Conservation (phyloP, 2,888 invertebrate species). For the Ennomos fuscantarius region DNA sequence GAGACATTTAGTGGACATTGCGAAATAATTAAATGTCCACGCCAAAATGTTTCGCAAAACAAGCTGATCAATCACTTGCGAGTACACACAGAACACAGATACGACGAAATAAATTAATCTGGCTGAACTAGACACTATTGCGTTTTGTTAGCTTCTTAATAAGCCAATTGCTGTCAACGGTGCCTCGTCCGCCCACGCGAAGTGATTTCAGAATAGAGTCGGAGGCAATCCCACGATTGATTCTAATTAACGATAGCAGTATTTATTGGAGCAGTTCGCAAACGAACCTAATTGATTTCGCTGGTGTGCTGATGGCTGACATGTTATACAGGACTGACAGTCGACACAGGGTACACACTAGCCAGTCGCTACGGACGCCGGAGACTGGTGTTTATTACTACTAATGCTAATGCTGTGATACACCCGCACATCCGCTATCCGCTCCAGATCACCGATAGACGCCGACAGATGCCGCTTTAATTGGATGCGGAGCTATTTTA, state of each 20-base stretch:
- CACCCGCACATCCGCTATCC: slow-evolving; percentile 42
- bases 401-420: slow-evolving; percentile 50
- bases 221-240: slow-evolving; percentile 80
- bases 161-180: slow-evolving; percentile 74
- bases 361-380: slow-evolving; percentile 19
- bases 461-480: slow-evolving; percentile 13
- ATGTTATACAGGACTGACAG: slow-evolving; percentile 46
- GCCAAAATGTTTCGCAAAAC: slow-evolving; percentile 45
- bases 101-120: slow-evolving; percentile 61
- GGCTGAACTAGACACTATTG: slow-evolving; percentile 55
- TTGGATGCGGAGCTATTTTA: slow-evolving; percentile 15
- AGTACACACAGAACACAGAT: slow-evolving; percentile 51
- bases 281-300: slow-evolving; percentile 82
- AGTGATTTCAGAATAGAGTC: slow-evolving; percentile 76
- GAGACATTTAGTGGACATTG: slow-evolving; percentile 39
- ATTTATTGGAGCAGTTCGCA: slow-evolving; percentile 81
- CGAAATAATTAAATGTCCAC: slow-evolving; percentile 42
- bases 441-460: slow-evolving; percentile 27
- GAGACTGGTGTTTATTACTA: slow-evolving; percentile 57
- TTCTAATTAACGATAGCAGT: slow-evolving; percentile 84
- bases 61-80: slow-evolving; percentile 54
- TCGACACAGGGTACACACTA: slow-evolving; percentile 1
- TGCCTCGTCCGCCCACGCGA: slow-evolving; percentile 66
- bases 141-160: slow-evolving; percentile 72
- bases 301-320: slow-evolving; percentile 57